A percentile compares a stretch with the other conserved stretches of the same genome.
Evolutionary conservation across 2,797 vertebrate species (phyloP).

Genomic region (Sebastes glaucus): DNA sequence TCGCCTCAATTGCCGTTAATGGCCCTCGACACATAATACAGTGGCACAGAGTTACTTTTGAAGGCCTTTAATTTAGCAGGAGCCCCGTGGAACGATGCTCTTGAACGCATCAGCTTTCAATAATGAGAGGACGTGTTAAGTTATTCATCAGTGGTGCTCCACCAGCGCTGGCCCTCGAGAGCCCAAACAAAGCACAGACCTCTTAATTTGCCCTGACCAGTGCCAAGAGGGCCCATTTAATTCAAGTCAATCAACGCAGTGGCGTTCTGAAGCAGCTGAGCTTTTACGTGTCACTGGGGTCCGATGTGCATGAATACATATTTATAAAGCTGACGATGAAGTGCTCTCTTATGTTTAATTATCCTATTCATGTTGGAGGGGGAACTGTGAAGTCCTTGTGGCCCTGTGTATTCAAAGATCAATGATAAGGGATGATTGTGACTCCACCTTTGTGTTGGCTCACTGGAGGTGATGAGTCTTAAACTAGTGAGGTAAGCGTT

Average conservation of each 20-base stretch:
- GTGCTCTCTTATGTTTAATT: conserved; percentile 41
- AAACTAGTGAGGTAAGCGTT: neutral
- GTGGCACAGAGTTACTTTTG: conserved; percentile 53
- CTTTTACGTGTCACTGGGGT: conserved; percentile 29
- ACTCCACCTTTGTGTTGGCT: neutral
- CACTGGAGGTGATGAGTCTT: neutral
- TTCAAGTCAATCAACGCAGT: conserved; percentile 55
- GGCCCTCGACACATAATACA: conserved; percentile 60
- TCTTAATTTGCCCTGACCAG: conserved; percentile 57
- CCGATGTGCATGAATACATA: conserved; percentile 49
- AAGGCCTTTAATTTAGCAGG: conserved; percentile 53
- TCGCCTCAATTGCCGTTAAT: conserved; percentile 56
- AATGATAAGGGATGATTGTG: conserved; percentile 1
- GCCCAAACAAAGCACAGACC: conserved; percentile 40
- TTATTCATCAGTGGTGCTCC: conserved; percentile 70
- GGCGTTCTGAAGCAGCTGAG: conserved; percentile 32
- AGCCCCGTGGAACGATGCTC: conserved; percentile 31
- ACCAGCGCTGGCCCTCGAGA: conserved; percentile 31
- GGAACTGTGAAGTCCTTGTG: neutral
- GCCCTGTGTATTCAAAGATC: neutral
- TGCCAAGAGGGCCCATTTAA: conserved; percentile 58
- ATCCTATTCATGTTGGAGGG: conserved; percentile 42
- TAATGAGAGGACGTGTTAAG: conserved; percentile 66
- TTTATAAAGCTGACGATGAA: conserved; percentile 58
- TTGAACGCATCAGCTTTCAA: conserved; percentile 63